Base-by-base conservation (phyloP, 64 coral and sea anemone species). In the Acropora yongei region DNA sequence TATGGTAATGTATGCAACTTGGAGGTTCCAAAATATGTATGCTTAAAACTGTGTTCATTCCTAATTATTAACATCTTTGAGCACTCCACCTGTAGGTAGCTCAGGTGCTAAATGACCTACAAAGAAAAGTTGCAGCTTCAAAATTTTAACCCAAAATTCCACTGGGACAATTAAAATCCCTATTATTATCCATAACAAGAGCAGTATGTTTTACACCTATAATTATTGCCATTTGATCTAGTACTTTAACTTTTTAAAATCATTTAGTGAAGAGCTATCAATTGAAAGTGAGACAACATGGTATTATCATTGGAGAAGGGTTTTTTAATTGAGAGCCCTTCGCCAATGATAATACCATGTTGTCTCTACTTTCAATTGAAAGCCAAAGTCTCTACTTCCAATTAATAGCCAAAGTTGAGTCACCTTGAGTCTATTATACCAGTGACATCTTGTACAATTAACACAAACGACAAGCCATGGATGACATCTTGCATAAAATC, bases 101-200 rank as follows among this genome's bases (percentile, higher is more conserved):
- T 79, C 78, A 80, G 78, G 78, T 80, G 78, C 78, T 80, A 80
- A 80, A 80, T 80, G 78, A 44, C 43, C n/a, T 71, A 71, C 79
- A 48, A 41, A 57, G 79, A 82, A 82, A 55, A 41, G 14, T 13
- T 82, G 20, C 16, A 82, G 79, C 19, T 82, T 82, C 55, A 82
- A 51, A 10, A 58, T 58, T 51, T 41, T n/a, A 30, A 53, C 49
- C 79, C 79, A 82, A 17, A 82, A 82, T 57, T 48, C 20, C 2
- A 82, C 79, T n/a, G 45, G 45, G n/a, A 82, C 18, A 51, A 82
- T 57, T 57, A 51, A 57, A 57, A 82, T 82, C 44, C 49, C 79
- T 57, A 51, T 82, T 82, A 57, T 18, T 82, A 57, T 58, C 57
- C 30, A 82, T 82, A 18, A 82, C 16, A 53, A 82, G 49, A 39